phyloP scores from a whole-genome alignment of 35 echinoderm and acorn worm species.

The Antedon bifida region DNA sequence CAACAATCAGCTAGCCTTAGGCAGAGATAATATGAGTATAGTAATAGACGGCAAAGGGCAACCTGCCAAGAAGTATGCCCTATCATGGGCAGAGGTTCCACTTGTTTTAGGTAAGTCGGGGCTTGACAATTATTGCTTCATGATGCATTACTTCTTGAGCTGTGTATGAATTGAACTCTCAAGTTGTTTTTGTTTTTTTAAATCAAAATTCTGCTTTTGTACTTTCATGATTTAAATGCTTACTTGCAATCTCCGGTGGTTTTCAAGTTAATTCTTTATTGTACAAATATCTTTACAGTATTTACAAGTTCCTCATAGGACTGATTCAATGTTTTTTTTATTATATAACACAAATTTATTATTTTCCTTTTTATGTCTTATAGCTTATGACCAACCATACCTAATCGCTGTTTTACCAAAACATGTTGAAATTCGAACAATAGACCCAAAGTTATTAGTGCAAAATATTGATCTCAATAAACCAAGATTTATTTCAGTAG shows the following conservation, averaged over 20 bases:
- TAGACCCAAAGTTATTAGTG: conserved; percentile 78
- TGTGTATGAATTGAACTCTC: too few relatives aligned
- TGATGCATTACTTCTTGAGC: too few relatives aligned
- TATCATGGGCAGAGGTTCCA: conserved; percentile 91
- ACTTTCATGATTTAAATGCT: too few relatives aligned
- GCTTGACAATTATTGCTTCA: background rate
- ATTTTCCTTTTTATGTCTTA: background rate
- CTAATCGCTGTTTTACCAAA: conserved; percentile 95
- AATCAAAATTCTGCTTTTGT: too few relatives aligned
- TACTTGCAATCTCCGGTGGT: too few relatives aligned
- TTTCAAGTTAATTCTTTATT: too few relatives aligned
- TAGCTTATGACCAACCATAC: conserved; percentile 92
- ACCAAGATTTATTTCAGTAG: conserved; percentile 66
- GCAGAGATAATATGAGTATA: conserved; percentile 88
- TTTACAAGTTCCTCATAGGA: too few relatives aligned
- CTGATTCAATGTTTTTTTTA: background rate
- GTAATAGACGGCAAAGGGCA: conserved; percentile 90
- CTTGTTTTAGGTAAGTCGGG: conserved; percentile 68
- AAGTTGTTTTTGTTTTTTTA: too few relatives aligned
- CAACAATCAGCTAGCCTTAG: conserved; percentile 72
- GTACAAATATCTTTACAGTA: too few relatives aligned
- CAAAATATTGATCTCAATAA: conserved; percentile 87
- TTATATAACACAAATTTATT: too few relatives aligned
- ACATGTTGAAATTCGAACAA: conserved; percentile 90
- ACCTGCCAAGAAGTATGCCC: conserved; percentile 90